Evolutionary conservation across 2,888 invertebrate species (phyloP).

Genomic region (Drosophila peninsularis): DNA sequence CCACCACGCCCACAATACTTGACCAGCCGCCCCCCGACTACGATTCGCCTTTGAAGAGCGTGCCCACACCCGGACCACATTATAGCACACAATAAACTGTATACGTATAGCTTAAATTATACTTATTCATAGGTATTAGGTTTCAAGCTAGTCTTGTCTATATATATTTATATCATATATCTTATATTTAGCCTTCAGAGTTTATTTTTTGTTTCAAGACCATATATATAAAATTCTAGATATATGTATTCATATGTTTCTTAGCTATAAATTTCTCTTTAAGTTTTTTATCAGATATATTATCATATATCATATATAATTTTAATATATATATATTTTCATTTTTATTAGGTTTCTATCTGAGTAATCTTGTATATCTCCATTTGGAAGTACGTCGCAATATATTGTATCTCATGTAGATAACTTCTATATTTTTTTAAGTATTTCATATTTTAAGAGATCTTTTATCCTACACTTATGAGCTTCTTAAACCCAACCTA

Average conservation of each 20-base stretch:
- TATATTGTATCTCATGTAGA: not conserved
- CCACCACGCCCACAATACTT: slow-evolving; percentile 87
- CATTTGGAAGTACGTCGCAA: not conserved
- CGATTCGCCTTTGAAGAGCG: slow-evolving; percentile 94
- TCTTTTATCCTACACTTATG: not conserved
- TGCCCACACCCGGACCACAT: slow-evolving; percentile 91
- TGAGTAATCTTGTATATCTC: not conserved
- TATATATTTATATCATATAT: slow-evolving; percentile 2
- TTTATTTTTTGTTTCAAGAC: not conserved
- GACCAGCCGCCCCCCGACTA: slow-evolving; percentile 89
- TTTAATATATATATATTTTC: not conserved
- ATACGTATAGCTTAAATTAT: not conserved
- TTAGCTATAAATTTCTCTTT: not conserved
- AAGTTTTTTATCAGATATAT: no score
- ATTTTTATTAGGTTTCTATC: not conserved
- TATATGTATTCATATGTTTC: not conserved
- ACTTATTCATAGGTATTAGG: not conserved
- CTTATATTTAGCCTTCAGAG: not conserved
- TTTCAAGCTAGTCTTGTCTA: slow-evolving; percentile 21
- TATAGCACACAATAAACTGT: slow-evolving; percentile 82
- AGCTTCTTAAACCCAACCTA: slow-evolving; percentile 4
- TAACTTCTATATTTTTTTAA: not conserved
- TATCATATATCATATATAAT: not conserved
- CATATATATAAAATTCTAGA: no score
- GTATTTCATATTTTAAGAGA: not conserved